phyloP scores from a whole-genome alignment of 2,888 invertebrate species.

The Drepana falcataria region DNA sequence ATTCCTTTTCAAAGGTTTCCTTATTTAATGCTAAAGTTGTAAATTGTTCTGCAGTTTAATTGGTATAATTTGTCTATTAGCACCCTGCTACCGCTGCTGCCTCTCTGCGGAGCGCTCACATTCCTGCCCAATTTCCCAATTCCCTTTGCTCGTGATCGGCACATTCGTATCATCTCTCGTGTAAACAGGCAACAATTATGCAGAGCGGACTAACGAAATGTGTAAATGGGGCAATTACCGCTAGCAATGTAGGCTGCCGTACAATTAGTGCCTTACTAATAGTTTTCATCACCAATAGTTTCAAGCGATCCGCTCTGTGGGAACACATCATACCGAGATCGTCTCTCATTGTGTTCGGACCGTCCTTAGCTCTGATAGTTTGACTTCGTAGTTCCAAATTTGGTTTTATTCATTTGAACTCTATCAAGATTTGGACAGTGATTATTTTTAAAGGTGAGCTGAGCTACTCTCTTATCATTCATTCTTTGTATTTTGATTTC shows the following conservation, averaged over 20 bases:
- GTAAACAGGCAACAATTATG: conserved; percentile 72
- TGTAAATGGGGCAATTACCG: conserved; percentile 78
- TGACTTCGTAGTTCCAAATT: conserved; percentile 6
- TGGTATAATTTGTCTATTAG: conserved; percentile 39
- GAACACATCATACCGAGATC: conserved; percentile 60
- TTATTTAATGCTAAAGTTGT: background rate
- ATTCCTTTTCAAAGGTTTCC: no score
- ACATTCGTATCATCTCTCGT: conserved; percentile 57
- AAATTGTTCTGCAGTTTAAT: conserved; percentile 3
- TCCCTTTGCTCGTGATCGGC: conserved; percentile 47
- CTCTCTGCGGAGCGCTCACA: conserved; percentile 20
- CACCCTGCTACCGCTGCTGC: conserved; percentile 23
- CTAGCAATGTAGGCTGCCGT: conserved; percentile 70
- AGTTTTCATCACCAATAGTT: conserved; percentile 74
- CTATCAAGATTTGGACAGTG: background rate
- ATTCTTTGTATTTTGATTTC: background rate
- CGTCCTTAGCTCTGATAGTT: conserved; percentile 22
- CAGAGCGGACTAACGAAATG: conserved; percentile 71
- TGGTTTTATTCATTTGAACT: background rate
- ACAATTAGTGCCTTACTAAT: conserved; percentile 76
- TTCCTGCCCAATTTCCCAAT: conserved; percentile 38
- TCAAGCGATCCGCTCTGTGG: conserved; percentile 46
- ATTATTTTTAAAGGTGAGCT: background rate
- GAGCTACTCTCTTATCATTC: background rate
- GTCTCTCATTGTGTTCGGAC: conserved; percentile 57